Evolutionary conservation across 2,113 vertebrate genomes (phyloP), one percentile per base, ranked within the genome.

Genomic region (Australoheros scitulus): DNA sequence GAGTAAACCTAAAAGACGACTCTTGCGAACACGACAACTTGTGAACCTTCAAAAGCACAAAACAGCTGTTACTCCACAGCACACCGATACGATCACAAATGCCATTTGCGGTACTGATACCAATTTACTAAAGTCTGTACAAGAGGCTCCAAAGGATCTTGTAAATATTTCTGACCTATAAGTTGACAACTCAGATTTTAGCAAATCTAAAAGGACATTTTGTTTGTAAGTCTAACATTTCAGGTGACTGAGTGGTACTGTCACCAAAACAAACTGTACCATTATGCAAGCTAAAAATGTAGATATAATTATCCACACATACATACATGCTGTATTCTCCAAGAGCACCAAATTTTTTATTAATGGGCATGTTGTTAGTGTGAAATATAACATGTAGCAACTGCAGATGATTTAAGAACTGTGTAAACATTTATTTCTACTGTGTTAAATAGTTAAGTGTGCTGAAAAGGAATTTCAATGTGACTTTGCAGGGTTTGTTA

Each of bases 81-180:
- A 80, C 47, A 87, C 29, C 47, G 68, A 38, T 80, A 79, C 7
- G 38, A 41, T 10, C 52, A 59, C 61, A 36, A 52, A 50, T 75
- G 9, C 60, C 26, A 76, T 64, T 61, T 77, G 18, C 50, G 70
- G 77, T 64, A 18, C 15, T 83, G 86, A 90, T 58, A 38, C 61
- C 61, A 58, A 74, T 64, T 74, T 43, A 82, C 32, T 81, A 43
- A 61, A 76, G 76, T 43, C 22, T 47, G 43, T 20, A 58, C 8
- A 50, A 82, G 18, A 47, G 84, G 38, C 26, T 79, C 60, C 32
- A 83, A 76, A 85, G 89, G 29, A 85, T 78, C 29, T 68, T 34
- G 70, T 90, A 92, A 92, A 92, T 84, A 87, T 87, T 77, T 81
- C 70, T 65, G 64, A 83, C 68, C 81, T 76, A 70, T 79, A 79